Evolutionary conservation across 2,797 vertebrate species (phyloP).

Genomic region (Manis pentadactyla): DNA sequence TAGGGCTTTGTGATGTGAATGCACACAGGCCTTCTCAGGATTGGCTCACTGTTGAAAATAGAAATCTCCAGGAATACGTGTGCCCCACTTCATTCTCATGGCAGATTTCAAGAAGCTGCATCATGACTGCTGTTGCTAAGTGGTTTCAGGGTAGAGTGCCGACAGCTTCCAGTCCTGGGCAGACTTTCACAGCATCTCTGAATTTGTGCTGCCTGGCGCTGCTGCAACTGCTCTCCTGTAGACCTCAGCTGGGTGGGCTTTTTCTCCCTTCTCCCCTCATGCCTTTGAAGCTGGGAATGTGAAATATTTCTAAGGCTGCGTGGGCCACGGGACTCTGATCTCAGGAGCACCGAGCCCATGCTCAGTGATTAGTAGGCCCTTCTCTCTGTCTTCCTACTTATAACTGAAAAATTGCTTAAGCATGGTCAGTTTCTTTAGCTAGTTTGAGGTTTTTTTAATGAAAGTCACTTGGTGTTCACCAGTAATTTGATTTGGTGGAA

Average conservation of each 20-base stretch:
- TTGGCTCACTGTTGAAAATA: not conserved
- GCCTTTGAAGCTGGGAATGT: not conserved
- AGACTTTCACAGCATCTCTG: not conserved
- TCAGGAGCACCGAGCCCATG: not conserved
- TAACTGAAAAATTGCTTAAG: not conserved
- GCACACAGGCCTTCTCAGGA: not conserved
- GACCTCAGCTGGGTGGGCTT: not conserved
- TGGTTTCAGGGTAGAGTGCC: conserved; percentile 20
- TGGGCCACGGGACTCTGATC: not conserved
- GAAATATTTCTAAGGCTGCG: not conserved
- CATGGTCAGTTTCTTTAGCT: not conserved
- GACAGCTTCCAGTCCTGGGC: not conserved
- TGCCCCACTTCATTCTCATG: not conserved
- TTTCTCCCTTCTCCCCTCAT: not conserved
- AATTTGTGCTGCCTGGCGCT: not conserved
- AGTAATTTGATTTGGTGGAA: not conserved
- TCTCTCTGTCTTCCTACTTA: not conserved
- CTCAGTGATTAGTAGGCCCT: not conserved
- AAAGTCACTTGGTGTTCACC: conserved; percentile 5
- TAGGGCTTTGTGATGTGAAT: not conserved
- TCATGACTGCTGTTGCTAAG: conserved; percentile 14
- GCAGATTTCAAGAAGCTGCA: not conserved
- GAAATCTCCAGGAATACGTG: conserved; percentile 27
- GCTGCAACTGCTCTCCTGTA: not conserved
- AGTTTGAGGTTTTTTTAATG: not conserved